Conservation (phyloP, 2,113 vertebrate species). For the Engraulis encrasicolus region DNA sequence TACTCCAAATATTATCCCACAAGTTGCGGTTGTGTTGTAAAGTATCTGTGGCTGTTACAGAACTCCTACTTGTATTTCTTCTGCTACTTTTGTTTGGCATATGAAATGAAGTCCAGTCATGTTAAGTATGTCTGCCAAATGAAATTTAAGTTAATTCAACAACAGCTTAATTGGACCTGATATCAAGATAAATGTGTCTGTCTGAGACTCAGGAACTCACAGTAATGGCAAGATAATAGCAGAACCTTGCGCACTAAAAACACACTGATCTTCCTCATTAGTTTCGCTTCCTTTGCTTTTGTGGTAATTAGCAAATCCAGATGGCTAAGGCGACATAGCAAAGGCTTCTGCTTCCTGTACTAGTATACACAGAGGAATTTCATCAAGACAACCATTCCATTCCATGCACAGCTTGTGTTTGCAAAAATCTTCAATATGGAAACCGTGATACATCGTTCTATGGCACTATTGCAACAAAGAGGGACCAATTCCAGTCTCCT, state of each 20-base stretch:
- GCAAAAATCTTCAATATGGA: no score
- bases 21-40: no score
- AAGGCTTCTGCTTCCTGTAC: background rate
- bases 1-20: no score
- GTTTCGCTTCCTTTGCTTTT: background rate
- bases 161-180: background rate
- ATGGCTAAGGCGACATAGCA: background rate
- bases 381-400: background rate
- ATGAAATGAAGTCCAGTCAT: background rate
- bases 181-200: background rate
- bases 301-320: conserved; percentile 38
- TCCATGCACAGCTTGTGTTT: background rate
- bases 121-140: background rate
- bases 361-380: background rate
- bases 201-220: background rate
- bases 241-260: background rate
- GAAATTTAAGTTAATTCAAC: background rate
- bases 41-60: no score
- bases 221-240: background rate
- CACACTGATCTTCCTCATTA: background rate
- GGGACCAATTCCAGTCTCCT: no score
- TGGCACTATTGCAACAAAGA: no score
- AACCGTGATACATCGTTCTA: no score
- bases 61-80: background rate
- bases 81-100: background rate